These are phyloP conservation scores for Vidua macroura DNA, from an alignment of 2,113 vertebrate species.

Conservation along the genomic window DNA sequence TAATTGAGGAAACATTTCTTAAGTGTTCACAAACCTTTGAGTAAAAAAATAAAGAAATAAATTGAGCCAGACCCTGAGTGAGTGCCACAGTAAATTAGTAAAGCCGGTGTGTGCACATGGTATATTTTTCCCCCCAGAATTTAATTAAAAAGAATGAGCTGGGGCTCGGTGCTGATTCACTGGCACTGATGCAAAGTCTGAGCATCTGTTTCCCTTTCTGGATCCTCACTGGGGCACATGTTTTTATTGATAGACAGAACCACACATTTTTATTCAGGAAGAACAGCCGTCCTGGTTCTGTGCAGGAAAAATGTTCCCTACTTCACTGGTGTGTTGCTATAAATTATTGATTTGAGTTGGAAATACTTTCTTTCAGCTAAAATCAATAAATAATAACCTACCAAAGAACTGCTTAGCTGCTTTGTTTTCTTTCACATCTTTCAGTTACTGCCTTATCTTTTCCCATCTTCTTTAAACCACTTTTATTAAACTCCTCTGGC, in stretches of 20 bases:
- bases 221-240: conserved; percentile 20
- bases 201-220: conserved; percentile 42
- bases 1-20: conserved; percentile 64
- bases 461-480: background rate
- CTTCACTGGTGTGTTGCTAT: conserved; percentile 27
- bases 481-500: conserved; percentile 6
- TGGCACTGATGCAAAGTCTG: background rate
- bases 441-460: background rate
- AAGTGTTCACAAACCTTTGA: conserved; percentile 59
- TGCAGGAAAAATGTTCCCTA: conserved; percentile 28
- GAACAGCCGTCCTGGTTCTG: background rate
- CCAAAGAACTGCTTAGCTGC: conserved; percentile 55
- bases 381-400: conserved; percentile 68
- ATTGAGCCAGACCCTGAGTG: conserved; percentile 14
- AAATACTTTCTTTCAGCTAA: conserved; percentile 60
- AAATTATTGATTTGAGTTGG: conserved; percentile 63
- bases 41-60: conserved; percentile 36
- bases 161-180: background rate
- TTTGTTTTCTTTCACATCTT: conserved; percentile 48
- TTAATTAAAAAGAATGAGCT: conserved; percentile 40
- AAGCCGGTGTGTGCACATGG: background rate
- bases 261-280: conserved; percentile 58
- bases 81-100: conserved; percentile 52
- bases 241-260: conserved; percentile 26
- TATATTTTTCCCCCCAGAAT: conserved; percentile 21